Evolutionary conservation across 2,797 vertebrate species (phyloP), one percentile per base, ranked within the genome.

Genomic region (Rhynchotus rufescens): DNA sequence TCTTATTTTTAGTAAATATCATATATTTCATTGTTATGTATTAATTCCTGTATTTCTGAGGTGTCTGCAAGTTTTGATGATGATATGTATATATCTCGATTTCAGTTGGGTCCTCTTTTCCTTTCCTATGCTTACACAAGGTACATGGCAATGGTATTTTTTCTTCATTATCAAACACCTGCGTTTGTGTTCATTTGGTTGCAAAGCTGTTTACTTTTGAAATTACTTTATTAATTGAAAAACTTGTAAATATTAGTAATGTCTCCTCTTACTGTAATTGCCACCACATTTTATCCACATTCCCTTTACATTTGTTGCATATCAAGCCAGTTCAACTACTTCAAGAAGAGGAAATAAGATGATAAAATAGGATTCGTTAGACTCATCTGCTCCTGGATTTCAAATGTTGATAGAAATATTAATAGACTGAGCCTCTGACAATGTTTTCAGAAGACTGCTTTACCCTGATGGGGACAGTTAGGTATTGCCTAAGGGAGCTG

Each of bases 201-300:
- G 81, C 93, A 77, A 96, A 95, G 94, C 73, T 97, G 92, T 96
- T 96, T 92, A 91, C 89, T 96, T 88, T 87, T 80, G 83, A 96
- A 96, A 92, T 95, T 89, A 89, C 84, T 91, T 96, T 90, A 86
- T 94, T 96, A 96, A 95, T 89, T 96, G 75, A 93, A 97, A 97
- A 95, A 93, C 81, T 66, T 92, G 89, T 92, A 96, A 95, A 94
- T 91, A 92, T 93, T 93, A 59, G 93, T 84, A 94, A 82, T 88
- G 77, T 86, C 88, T 94, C 84, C 84, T 92, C 82, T 92, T 93
- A 84, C 95, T 69, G 82, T 94, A 97, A 97, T 95, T 97, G 92
- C 82, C 69, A 87, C 59, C 76, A 75, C 86, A 72, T 90, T 95
- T 91, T 87, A 86, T 83, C 66, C 84, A 69, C 40, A 19, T 84